Evolutionary conservation across 2,888 invertebrate genomes (phyloP).

Genomic region (Cactoblastis cactorum): DNA sequence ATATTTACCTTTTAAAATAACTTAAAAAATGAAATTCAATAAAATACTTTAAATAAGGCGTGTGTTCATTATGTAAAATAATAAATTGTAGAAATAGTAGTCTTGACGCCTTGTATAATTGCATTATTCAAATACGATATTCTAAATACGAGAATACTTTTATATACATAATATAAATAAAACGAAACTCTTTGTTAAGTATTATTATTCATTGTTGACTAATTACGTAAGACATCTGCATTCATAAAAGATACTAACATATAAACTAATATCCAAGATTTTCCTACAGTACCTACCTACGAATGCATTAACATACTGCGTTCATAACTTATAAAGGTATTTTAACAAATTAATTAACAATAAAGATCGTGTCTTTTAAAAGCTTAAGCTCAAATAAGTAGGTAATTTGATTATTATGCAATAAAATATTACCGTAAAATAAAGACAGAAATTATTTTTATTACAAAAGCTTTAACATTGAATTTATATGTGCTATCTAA

Average conservation of each 20-base stretch:
- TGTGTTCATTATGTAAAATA: too few relatives aligned
- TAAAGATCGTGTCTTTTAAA: neutral
- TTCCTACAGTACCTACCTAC: constrained; percentile 13
- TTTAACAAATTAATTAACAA: neutral
- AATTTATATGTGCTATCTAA: constrained; percentile 59
- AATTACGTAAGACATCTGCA: constrained; percentile 43
- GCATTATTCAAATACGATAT: neutral
- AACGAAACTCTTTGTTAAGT: constrained; percentile 48
- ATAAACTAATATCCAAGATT: constrained; percentile 17
- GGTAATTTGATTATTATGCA: neutral
- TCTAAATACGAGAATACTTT: neutral
- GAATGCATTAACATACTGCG: neutral
- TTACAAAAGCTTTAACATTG: constrained; percentile 48
- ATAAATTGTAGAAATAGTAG: neutral
- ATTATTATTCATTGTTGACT: constrained; percentile 69
- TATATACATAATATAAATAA: constrained; percentile 43
- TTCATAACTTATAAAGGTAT: neutral
- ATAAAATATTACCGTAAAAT: neutral
- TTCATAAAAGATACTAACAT: constrained; percentile 31
- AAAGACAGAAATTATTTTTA: constrained; percentile 27
- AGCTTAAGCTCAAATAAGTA: neutral
- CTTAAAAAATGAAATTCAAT: too few relatives aligned
- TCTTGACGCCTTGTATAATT: neutral
- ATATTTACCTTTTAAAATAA: too few relatives aligned
- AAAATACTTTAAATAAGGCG: too few relatives aligned